Percentiles rank a stretch among this genome's conserved stretches.
These are phyloP conservation scores for Pollenia amentaria DNA, from an alignment of 2,888 invertebrate species.

Conservation along the genomic window DNA sequence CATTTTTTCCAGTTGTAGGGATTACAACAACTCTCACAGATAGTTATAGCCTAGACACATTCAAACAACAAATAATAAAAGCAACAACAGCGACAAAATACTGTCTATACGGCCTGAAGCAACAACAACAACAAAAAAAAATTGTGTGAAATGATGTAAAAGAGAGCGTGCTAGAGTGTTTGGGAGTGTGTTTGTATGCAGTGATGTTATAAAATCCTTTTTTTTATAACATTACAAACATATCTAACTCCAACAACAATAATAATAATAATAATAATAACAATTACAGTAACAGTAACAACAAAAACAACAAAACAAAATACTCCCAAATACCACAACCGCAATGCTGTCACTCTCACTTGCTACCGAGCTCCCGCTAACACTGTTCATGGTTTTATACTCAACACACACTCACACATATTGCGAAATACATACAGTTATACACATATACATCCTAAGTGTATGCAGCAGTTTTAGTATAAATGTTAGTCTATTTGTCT, in stretches of 20 bases:
- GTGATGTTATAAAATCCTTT: slow-evolving; percentile 65
- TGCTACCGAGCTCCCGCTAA: slow-evolving; percentile 72
- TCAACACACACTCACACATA: slow-evolving; percentile 14
- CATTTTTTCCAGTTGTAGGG: background rate
- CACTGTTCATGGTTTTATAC: slow-evolving; percentile 46
- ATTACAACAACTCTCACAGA: slow-evolving; percentile 27
- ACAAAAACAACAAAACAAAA: slow-evolving; percentile 49
- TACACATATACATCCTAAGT: slow-evolving; percentile 18
- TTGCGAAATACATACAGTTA: background rate
- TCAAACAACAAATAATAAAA: slow-evolving; percentile 34
- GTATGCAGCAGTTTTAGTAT: slow-evolving; percentile 49
- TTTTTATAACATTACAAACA: slow-evolving; percentile 50
- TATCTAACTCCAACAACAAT: slow-evolving; percentile 64
- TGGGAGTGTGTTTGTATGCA: slow-evolving; percentile 35
- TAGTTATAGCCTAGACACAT: slow-evolving; percentile 43
- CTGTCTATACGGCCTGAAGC: slow-evolving; percentile 63
- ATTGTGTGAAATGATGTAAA: background rate
- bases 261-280: slow-evolving; percentile 45
- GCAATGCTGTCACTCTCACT: slow-evolving; percentile 78
- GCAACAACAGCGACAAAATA: slow-evolving; percentile 47
- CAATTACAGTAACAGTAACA: slow-evolving; percentile 40
- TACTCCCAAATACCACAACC: slow-evolving; percentile 74
- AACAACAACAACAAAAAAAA: slow-evolving; percentile 28
- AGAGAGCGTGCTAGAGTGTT: background rate
- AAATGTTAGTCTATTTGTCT: slow-evolving; percentile 24